Percentiles rank a stretch among this genome's conserved stretches.
These are phyloP conservation scores for Chionomys nivalis DNA, from an alignment of 2,113 vertebrate genomes.

Conservation along the genomic window DNA sequence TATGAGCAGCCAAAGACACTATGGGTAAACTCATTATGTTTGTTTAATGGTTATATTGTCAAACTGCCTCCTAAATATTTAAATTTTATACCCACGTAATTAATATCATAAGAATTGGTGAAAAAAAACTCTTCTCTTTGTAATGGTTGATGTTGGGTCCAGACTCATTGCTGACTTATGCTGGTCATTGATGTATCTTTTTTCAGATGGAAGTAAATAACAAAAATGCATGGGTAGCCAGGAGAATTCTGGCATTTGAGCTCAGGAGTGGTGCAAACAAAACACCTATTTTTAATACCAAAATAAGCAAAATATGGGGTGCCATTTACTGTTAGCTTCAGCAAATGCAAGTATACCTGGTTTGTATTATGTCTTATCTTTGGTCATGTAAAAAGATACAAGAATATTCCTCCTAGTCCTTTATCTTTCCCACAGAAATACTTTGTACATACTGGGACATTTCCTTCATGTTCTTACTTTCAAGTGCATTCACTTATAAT, in stretches of 20 bases:
- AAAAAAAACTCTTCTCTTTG: background rate
- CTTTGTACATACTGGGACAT: background rate
- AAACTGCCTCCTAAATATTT: background rate
- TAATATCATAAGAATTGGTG: background rate
- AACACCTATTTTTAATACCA: background rate
- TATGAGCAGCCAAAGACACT: background rate
- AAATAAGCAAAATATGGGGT: background rate
- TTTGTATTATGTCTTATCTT: background rate
- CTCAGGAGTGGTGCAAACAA: background rate
- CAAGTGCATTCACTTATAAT: background rate
- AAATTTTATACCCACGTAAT: background rate
- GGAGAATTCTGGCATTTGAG: background rate
- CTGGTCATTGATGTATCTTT: background rate
- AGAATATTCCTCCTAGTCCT: background rate
- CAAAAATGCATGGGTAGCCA: background rate
- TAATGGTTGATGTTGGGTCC: background rate
- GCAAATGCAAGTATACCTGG: background rate
- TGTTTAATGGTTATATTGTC: background rate
- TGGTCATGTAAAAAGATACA: background rate
- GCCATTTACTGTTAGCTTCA: background rate
- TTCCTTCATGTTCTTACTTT: background rate
- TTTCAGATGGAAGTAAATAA: background rate
- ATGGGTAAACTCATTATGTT: background rate
- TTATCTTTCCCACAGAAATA: background rate
- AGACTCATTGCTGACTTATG: background rate